Conservation (phyloP, 2,797 vertebrate genomes). For the Cuculus canorus region DNA sequence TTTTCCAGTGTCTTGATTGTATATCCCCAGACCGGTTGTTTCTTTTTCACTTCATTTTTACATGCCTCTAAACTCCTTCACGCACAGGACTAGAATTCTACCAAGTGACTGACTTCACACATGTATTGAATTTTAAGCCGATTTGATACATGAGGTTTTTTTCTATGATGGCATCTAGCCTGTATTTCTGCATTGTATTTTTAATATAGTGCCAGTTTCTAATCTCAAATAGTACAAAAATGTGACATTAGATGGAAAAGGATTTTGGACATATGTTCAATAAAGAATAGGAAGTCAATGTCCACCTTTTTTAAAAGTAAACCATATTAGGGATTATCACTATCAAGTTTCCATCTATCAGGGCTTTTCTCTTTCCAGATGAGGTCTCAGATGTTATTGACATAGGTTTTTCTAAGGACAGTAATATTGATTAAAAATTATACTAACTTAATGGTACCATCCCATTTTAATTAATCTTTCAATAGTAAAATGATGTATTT, state of each 20-base stretch:
- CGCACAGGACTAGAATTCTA: background rate
- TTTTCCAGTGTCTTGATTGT: background rate
- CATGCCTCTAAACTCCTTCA: background rate
- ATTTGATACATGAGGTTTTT: background rate
- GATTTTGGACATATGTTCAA: background rate
- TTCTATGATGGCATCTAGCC: background rate
- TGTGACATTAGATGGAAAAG: background rate
- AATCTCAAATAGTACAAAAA: background rate
- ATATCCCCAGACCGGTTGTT: background rate
- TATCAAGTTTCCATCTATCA: background rate
- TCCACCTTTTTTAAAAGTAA: background rate
- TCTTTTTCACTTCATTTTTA: background rate
- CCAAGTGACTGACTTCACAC: background rate
- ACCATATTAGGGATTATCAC: background rate
- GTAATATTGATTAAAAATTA: background rate
- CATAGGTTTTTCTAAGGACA: background rate
- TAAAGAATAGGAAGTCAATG: background rate
- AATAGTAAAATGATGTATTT: background rate
- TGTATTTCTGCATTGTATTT: background rate
- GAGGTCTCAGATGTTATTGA: background rate
- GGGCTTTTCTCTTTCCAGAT: background rate
- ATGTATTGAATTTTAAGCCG: background rate
- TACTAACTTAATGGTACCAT: background rate
- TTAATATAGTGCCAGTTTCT: background rate
- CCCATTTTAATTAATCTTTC: background rate